Base-by-base conservation (phyloP, 1,140 invertebrate genomes). In the Drosophila nigrodunni region DNA sequence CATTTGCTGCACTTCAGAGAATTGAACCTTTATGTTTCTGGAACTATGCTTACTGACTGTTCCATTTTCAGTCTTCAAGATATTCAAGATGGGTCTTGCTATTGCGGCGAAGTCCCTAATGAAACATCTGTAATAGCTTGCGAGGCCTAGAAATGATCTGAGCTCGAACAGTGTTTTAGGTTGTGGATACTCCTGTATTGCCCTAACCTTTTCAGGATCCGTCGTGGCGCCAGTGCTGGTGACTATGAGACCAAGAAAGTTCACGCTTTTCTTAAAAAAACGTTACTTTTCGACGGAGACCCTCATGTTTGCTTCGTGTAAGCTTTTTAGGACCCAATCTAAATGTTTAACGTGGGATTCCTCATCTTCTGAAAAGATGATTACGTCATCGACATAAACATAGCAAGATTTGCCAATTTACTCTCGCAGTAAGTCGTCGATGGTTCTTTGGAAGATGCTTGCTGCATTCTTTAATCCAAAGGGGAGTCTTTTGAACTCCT, bases 201-300 rank as follows among this genome's bases (percentile, higher is more conserved):
- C 74, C 25, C 47, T 49, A 13, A 90, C 71, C 44, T 90, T 85
- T 15, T 77, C 54, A 3, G 74, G 65, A 46, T 65, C 46, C 18
- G 74, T 80, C 50, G 44, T 61, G 11, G 65, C 65, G 11, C 74
- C 74, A 15, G 55, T 15, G 4, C 49, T 21, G 15, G 58, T 58
- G 11, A 76, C 54, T 1, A 61, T 50, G 35, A 73, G 78, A 1
- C 61, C 74, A 2, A 61, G 13, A n/a, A 37, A 50, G 2, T 35
- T 30, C 2, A 55, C 35, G 11, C 7, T 70, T 15, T 15, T 15
- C 15, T 15, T 15, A 15, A 15, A 15, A 15, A 15, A 15, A 15
- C 15, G 15, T 15, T 0, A 15, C 15, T 15, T 15, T 15, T 15
- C 15, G 15, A 15, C 15, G 15, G 15, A 15, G 15, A 15, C 15